These are phyloP conservation scores for Lepus americanus DNA, from an alignment of 2,113 vertebrate species.

Conservation along the genomic window DNA sequence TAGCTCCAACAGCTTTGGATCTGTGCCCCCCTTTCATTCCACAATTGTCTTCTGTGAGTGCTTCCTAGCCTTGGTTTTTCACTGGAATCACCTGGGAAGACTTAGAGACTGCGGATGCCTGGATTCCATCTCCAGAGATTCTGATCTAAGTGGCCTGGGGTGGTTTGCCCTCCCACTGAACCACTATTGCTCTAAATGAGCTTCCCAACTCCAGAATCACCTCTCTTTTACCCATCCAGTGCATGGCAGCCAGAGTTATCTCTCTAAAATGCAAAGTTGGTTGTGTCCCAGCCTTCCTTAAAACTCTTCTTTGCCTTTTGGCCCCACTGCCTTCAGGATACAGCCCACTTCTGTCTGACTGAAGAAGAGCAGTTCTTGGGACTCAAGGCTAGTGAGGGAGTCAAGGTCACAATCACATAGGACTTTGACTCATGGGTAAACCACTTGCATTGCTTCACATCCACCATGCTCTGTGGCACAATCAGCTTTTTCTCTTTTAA, in stretches of 20 bases:
- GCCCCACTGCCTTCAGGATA: neutral
- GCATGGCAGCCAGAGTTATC: neutral
- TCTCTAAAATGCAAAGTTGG: constrained; percentile 15
- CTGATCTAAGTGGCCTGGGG: neutral
- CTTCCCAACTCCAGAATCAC: neutral
- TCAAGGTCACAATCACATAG: neutral
- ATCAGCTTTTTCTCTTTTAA: neutral
- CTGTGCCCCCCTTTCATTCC: neutral
- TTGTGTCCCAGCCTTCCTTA: neutral
- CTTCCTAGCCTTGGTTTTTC: neutral
- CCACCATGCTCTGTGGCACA: neutral
- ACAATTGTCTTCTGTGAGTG: neutral
- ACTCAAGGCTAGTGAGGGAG: neutral
- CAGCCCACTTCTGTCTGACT: neutral
- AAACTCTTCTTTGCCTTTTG: neutral
- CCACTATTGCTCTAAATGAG: neutral
- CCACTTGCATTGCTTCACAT: neutral
- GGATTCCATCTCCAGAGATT: neutral
- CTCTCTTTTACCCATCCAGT: neutral
- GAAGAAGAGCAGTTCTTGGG: neutral
- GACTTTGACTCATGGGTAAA: neutral
- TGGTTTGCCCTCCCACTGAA: neutral
- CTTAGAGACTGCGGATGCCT: neutral
- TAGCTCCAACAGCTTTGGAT: neutral
- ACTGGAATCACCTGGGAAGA: neutral